Percentiles rank a stretch among this genome's conserved stretches.
Conservation (phyloP, 2,888 invertebrate species). For the Melieria picta region DNA sequence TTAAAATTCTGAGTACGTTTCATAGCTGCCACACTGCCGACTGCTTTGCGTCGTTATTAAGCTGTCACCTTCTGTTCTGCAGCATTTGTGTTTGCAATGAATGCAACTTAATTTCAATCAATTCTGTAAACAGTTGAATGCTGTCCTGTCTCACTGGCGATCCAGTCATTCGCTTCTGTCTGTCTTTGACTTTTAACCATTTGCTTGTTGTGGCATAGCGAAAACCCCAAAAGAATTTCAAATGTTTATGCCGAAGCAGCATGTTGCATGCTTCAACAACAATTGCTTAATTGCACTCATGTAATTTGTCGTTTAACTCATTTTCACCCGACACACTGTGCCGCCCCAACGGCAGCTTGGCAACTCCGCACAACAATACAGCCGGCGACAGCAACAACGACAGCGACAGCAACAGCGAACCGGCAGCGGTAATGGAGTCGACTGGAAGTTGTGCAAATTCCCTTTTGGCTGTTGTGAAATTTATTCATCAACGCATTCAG, state of each 20-base stretch:
- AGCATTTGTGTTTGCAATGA: too few species aligned
- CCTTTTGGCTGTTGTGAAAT: slow-evolving; percentile 34
- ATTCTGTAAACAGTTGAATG: too few species aligned
- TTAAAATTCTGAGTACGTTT: too few species aligned
- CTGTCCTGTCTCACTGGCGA: too few species aligned
- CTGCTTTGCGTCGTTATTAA: too few species aligned
- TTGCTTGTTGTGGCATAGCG: too few species aligned
- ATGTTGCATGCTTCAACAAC: slow-evolving; percentile 24
- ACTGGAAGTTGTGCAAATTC: slow-evolving; percentile 17
- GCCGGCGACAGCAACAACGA: slow-evolving; percentile 2
- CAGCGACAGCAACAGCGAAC: not conserved
- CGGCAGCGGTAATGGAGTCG: not conserved
- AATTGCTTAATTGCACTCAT: slow-evolving; percentile 60
- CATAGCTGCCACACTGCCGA: too few species aligned
- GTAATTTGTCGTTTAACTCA: slow-evolving; percentile 49
- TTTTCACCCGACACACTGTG: slow-evolving; percentile 2
- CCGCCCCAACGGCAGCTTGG: not conserved
- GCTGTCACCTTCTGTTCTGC: too few species aligned
- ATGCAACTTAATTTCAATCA: too few species aligned
- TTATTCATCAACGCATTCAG: slow-evolving; percentile 46
- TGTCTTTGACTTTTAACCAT: too few species aligned
- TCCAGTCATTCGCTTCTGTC: too few species aligned
- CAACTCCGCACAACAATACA: slow-evolving; percentile 17
- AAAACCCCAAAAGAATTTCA: too few species aligned
- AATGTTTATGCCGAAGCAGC: not conserved